Evolutionary conservation across 2,113 vertebrate species (phyloP).

Genomic region (Ardeotis arabs): DNA sequence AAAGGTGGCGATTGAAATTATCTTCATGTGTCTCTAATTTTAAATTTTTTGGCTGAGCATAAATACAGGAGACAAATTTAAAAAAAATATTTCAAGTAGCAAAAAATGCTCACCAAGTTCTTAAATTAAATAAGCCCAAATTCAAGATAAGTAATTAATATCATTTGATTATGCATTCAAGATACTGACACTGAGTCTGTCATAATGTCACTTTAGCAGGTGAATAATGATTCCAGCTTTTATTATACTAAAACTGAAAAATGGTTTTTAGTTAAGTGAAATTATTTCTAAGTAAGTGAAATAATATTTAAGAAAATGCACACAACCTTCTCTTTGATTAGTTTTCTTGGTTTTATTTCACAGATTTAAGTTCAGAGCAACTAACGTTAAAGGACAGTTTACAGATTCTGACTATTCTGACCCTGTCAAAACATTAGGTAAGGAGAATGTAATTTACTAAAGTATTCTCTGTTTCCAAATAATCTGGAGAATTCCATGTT

Average conservation of each 20-base stretch:
- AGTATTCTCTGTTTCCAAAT: neutral
- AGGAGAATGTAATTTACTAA: neutral
- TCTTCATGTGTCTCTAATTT: neutral
- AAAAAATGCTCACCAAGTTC: neutral
- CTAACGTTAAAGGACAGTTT: conserved; percentile 88
- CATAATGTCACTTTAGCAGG: neutral
- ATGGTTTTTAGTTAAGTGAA: neutral
- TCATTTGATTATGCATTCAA: neutral
- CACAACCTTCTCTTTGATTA: neutral
- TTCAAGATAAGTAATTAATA: neutral
- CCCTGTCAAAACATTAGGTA: conserved; percentile 90
- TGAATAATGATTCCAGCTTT: neutral
- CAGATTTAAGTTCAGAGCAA: conserved; percentile 97
- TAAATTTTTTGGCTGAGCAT: neutral
- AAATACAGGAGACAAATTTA: neutral
- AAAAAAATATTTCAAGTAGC: neutral
- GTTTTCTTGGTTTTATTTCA: conserved; percentile 41
- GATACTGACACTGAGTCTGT: neutral
- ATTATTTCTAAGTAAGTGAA: neutral
- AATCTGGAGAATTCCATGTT: neutral
- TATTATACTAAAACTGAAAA: neutral
- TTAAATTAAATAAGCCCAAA: neutral
- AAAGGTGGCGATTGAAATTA: neutral
- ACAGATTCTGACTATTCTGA: conserved; percentile 97
- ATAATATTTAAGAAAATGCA: neutral